phyloP scores from a whole-genome alignment of 2,113 vertebrate species.

The Scalopus aquaticus region DNA sequence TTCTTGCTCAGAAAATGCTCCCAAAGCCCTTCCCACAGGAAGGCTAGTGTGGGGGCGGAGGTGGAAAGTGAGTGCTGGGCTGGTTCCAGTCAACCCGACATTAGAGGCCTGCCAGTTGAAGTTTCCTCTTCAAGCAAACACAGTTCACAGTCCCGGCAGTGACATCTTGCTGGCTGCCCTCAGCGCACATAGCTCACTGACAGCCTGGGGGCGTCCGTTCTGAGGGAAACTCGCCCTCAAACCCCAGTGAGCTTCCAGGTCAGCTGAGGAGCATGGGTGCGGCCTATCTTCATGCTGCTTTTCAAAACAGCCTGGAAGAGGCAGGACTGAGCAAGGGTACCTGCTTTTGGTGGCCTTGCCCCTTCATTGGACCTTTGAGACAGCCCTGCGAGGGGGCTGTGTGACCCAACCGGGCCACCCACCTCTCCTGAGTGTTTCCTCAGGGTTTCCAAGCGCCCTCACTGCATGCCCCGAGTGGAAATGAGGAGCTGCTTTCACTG shows the following conservation, averaged over 20 bases:
- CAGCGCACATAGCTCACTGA: background rate
- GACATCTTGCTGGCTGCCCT: background rate
- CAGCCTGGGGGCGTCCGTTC: background rate
- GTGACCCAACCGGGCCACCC: background rate
- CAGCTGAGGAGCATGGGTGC: background rate
- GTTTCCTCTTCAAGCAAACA: background rate
- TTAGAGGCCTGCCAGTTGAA: background rate
- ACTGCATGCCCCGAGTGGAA: background rate
- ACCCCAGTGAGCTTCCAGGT: background rate
- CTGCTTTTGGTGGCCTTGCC: background rate
- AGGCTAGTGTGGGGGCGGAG: background rate
- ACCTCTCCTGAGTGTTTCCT: background rate
- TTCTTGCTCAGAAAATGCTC: constrained; percentile 31
- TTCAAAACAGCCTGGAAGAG: background rate
- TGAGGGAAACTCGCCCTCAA: constrained; percentile 7
- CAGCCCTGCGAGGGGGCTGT: background rate
- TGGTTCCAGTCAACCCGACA: constrained; percentile 8
- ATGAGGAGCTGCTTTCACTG: background rate
- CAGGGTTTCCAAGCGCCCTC: background rate
- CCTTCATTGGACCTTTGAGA: background rate
- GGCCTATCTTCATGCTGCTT: background rate
- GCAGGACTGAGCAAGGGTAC: background rate
- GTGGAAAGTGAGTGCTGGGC: background rate
- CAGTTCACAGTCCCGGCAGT: background rate
- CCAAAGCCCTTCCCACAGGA: background rate